Conservation (phyloP, 2,113 vertebrate genomes). For the Elephantulus edwardii region DNA sequence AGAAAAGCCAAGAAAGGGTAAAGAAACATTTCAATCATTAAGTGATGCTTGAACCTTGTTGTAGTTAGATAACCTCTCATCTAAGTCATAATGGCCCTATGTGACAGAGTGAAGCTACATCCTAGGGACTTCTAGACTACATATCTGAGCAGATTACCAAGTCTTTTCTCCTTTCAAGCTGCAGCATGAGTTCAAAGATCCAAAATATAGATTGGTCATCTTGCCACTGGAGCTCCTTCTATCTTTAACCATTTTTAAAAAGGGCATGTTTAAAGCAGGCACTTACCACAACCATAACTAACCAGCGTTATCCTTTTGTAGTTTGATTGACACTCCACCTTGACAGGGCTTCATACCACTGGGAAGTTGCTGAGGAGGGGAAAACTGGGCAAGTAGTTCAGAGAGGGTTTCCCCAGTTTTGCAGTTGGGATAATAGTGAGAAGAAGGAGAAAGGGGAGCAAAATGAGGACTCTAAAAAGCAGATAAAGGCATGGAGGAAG, state of each 20-base stretch:
- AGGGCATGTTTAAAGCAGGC: not conserved
- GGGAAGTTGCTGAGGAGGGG: not conserved
- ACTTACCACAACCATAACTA: not conserved
- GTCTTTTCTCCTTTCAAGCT: not conserved
- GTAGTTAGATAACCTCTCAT: not conserved
- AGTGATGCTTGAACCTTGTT: not conserved
- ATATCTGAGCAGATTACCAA: not conserved
- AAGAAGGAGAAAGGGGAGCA: not conserved
- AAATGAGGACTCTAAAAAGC: not conserved
- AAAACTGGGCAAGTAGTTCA: not conserved
- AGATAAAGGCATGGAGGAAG: not conserved
- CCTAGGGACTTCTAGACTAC: not conserved
- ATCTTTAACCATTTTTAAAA: not conserved
- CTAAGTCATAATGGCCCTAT: not conserved
- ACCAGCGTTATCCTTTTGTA: accelerated
- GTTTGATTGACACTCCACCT: not conserved
- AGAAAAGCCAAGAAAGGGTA: not conserved
- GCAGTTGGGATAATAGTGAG: not conserved
- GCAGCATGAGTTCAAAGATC: not conserved
- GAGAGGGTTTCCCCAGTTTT: constrained; percentile 10
- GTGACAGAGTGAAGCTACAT: not conserved
- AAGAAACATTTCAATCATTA: not conserved
- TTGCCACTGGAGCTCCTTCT: not conserved
- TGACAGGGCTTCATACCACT: not conserved
- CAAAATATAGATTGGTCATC: not conserved